A percentile compares a stretch with the other conserved stretches of the same genome.
phyloP scores from a whole-genome alignment of 2,888 invertebrate species.

The Trichopria drosophilae region DNA sequence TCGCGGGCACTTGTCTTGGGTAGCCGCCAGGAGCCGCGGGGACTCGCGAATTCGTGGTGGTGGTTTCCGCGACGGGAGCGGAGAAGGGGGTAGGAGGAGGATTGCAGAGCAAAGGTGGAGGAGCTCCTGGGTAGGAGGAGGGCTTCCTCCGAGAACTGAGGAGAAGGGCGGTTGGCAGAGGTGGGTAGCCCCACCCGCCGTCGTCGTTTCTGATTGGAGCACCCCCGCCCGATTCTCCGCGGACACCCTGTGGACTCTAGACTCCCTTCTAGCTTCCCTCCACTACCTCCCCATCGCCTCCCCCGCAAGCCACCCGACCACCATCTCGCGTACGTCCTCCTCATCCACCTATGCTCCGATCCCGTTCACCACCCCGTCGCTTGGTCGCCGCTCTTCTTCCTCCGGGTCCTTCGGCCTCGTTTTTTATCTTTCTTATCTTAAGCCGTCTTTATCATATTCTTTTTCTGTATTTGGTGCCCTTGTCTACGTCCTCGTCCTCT shows the following conservation, averaged over 20 bases:
- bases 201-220: slow-evolving; percentile 56
- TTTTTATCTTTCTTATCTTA: slow-evolving; percentile 27
- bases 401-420: slow-evolving; percentile 17
- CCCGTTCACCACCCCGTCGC: slow-evolving; percentile 25
- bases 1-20: slow-evolving; percentile 56
- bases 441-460: slow-evolving; percentile 9
- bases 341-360: slow-evolving; percentile 9
- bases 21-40: slow-evolving; percentile 51
- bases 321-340: slow-evolving; percentile 14
- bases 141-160: slow-evolving; percentile 36
- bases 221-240: slow-evolving; percentile 48
- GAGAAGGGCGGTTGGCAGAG: slow-evolving; percentile 44
- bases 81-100: slow-evolving; percentile 35
- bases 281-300: slow-evolving; percentile 29
- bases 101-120: slow-evolving; percentile 37
- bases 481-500: slow-evolving; percentile 14
- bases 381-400: slow-evolving; percentile 22
- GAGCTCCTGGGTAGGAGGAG: slow-evolving; percentile 45
- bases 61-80: slow-evolving; percentile 36
- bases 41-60: slow-evolving; percentile 46
- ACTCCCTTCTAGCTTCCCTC: slow-evolving; percentile 42
- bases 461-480: slow-evolving; percentile 6
- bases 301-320: slow-evolving; percentile 21
- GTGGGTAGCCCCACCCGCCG: slow-evolving; percentile 53
- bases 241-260: too few species aligned